Evolutionary conservation across 1,140 invertebrate genomes (phyloP).

Genomic region (Leptonema lineaticorne): DNA sequence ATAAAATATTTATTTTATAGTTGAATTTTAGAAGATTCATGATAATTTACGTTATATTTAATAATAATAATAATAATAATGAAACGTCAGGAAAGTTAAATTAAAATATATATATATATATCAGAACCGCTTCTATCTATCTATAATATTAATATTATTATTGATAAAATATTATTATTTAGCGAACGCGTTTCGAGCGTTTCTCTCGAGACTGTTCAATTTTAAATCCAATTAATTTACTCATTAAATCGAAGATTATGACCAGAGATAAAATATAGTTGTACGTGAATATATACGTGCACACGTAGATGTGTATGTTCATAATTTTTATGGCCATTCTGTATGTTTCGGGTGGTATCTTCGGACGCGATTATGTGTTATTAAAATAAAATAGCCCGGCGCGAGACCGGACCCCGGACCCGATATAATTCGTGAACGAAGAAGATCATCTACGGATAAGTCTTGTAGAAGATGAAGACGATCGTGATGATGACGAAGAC

Average conservation of each 20-base stretch:
- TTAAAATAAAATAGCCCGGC: constrained; percentile 39
- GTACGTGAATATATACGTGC: too few species aligned
- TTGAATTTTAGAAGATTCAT: too few species aligned
- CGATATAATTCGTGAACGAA: constrained; percentile 35
- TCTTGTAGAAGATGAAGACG: neutral
- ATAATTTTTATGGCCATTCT: constrained; percentile 41
- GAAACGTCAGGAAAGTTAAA: too few species aligned
- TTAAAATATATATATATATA: too few species aligned
- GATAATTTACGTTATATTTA: too few species aligned
- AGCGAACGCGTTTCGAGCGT: neutral
- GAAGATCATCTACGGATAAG: constrained; percentile 37
- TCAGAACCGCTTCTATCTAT: too few species aligned
- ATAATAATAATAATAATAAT: too few species aligned
- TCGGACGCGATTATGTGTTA: constrained; percentile 37
- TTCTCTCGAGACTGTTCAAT: constrained; percentile 37
- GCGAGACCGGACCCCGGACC: too few species aligned
- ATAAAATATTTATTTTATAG: too few species aligned
- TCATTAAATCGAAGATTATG: constrained; percentile 42
- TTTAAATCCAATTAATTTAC: constrained; percentile 44
- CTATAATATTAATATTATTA: too few species aligned
- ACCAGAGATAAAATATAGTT: constrained; percentile 41
- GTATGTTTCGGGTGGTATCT: constrained; percentile 36
- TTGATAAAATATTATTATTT: too few species aligned
- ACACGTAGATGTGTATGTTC: too few species aligned
- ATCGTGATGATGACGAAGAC: neutral